Base-by-base conservation (phyloP, 2,797 vertebrate genomes). In the Takifugu rubripes region DNA sequence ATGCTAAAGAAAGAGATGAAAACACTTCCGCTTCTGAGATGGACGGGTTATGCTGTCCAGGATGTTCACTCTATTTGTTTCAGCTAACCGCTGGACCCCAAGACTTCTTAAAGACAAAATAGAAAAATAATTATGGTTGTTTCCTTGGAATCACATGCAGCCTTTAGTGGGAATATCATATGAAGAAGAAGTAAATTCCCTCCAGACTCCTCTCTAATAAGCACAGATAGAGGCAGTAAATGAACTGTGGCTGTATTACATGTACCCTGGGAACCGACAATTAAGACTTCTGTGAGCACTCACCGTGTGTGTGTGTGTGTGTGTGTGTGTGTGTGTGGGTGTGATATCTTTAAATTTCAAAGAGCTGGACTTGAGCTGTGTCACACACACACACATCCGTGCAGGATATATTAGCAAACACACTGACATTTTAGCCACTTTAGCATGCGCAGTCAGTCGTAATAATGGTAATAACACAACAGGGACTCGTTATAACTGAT, bases 241-340 rank as follows among this genome's bases (percentile, higher is more conserved):
- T 84, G 72, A 81, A 78, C 76, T 84, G 79, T 81, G 71, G 77
- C 75, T 70, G 66, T 70, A 64, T 78, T 75, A 83, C 81, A 85
- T 78, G 76, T 68, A 72, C 65, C 74, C 60, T 52, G 78, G 72
- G 79, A 82, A 44, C 71, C 69, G 76, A 74, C 79, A 78, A 78
- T 81, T 81, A 85, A 25, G 53, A 74, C 24, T 9, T 31, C 65
- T 12, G 26, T 54, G 45, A 54, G 11, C 56, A 49, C 50, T 49
- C 17, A 48, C 45, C 46, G 44, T 47, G 49, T 57, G 58, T 29
- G 52, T 12, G 6, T 33, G 44, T 47, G 49, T 57, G 58, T 40
- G 52, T 12, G 51, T 42, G 56, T 52, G 56, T 56, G 43, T 16
- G 25, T 27, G 43, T 40, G 49, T 57, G 58, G 40, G 52, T 8